phyloP scores from a whole-genome alignment of 2,888 invertebrate genomes.

The Cheiracanthium punctorium region DNA sequence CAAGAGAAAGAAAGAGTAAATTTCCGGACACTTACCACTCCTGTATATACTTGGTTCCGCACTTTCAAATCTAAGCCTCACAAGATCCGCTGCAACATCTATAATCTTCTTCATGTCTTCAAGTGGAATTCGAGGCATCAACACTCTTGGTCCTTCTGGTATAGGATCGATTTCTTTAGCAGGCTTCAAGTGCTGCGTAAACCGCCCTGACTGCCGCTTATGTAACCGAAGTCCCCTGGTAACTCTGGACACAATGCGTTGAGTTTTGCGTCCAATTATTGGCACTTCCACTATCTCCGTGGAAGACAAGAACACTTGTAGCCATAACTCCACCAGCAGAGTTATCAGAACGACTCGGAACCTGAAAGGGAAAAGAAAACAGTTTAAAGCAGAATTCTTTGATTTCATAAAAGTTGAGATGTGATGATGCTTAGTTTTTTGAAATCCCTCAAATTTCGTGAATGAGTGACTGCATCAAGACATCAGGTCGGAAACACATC shows the following conservation, averaged over 20 bases:
- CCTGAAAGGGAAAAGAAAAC: slow-evolving; percentile 30
- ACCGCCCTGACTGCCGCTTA: slow-evolving; percentile 56
- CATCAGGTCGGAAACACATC: too few relatives aligned
- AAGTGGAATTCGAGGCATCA: slow-evolving; percentile 66
- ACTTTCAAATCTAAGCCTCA: slow-evolving; percentile 66
- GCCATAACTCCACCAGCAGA: slow-evolving; percentile 57
- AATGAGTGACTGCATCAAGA: too few relatives aligned
- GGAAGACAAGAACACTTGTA: slow-evolving; percentile 53
- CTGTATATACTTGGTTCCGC: slow-evolving; percentile 71
- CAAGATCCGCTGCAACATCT: slow-evolving; percentile 55
- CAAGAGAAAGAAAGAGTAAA: too few relatives aligned
- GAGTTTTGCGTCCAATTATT: slow-evolving; percentile 56
- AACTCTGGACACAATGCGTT: slow-evolving; percentile 63
- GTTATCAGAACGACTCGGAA: slow-evolving; percentile 51
- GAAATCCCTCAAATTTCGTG: too few relatives aligned
- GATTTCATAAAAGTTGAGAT: too few relatives aligned
- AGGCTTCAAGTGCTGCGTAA: slow-evolving; percentile 66
- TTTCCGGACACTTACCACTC: slow-evolving; percentile 68
- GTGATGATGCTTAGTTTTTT: too few relatives aligned
- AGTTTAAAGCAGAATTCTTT: too few relatives aligned
- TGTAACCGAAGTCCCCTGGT: slow-evolving; percentile 59
- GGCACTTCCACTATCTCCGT: slow-evolving; percentile 66
- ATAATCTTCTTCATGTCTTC: slow-evolving; percentile 69
- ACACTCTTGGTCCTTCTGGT: slow-evolving; percentile 67
- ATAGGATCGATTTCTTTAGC: slow-evolving; percentile 69